Conservation (phyloP, 2,797 vertebrate species). For the Limnodromus scolopaceus region DNA sequence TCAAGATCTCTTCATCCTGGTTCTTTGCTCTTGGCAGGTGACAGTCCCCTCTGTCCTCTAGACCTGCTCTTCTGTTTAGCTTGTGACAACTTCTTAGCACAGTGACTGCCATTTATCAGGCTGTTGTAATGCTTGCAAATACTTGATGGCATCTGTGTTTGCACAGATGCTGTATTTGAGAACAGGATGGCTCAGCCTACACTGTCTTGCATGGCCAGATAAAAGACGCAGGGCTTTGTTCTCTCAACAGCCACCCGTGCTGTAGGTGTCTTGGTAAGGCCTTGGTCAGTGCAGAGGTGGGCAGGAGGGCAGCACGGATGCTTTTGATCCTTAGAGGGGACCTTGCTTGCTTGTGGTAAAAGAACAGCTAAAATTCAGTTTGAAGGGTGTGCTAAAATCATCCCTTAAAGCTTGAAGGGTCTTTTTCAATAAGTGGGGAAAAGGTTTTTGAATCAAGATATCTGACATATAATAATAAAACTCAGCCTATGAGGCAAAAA, state of each 20-base stretch:
- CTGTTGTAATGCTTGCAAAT: rapidly evolving
- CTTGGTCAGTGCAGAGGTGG: background rate
- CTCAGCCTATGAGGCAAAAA: background rate
- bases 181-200: background rate
- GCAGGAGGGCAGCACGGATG: rapidly evolving
- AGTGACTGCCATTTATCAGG: background rate
- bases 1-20: background rate
- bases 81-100: background rate
- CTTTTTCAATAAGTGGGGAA: background rate
- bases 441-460: background rate
- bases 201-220: background rate
- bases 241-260: background rate
- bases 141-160: background rate
- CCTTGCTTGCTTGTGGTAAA: background rate
- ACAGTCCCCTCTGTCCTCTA: background rate
- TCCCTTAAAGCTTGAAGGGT: background rate
- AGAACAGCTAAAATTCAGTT: background rate
- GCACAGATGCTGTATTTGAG: background rate
- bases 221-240: background rate
- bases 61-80: background rate
- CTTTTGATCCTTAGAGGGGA: background rate
- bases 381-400: background rate
- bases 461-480: background rate
- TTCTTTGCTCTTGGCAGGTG: background rate
- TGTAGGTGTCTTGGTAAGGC: background rate